Evolutionary conservation across 2,797 vertebrate genomes (phyloP).

Genomic region (Anableps anableps): DNA sequence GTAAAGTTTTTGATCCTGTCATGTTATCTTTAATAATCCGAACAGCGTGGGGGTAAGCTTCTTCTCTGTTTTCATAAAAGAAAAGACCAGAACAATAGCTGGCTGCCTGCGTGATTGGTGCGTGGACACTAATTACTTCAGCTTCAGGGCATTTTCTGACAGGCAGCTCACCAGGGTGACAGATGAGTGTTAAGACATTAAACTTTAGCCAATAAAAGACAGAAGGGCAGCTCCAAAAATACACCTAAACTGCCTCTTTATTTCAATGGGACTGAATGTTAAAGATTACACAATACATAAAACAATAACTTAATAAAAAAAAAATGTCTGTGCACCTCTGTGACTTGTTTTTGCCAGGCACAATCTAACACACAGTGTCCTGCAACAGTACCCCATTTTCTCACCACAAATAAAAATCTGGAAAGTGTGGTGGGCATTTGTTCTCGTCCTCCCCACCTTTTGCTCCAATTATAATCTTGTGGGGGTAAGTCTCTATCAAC

Average conservation of each 20-base stretch:
- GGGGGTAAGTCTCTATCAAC: neutral
- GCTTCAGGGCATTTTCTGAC: constrained; percentile 49
- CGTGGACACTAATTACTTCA: constrained; percentile 42
- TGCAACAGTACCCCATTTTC: neutral
- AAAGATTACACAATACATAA: neutral
- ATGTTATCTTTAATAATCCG: constrained; percentile 35
- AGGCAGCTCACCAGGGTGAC: constrained; percentile 47
- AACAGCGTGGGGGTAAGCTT: neutral
- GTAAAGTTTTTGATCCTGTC: constrained; percentile 38
- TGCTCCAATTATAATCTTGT: neutral
- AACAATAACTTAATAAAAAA: constrained; percentile 10
- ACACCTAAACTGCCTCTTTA: constrained; percentile 3
- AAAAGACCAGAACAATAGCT: constrained; percentile 21
- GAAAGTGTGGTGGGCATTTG: neutral
- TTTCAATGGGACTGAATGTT: neutral
- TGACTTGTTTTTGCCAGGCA: constrained; percentile 2
- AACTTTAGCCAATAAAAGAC: constrained; percentile 40
- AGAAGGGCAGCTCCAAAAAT: constrained; percentile 27
- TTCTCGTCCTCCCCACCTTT: neutral
- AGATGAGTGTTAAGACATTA: constrained; percentile 51
- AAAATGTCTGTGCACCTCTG: constrained; percentile 1
- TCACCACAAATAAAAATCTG: neutral
- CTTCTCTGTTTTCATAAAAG: constrained; percentile 15
- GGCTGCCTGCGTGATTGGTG: constrained; percentile 24
- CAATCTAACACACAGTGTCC: neutral